Conservation (phyloP, 2,888 invertebrate species). For the Hirudinaria manillensis region DNA sequence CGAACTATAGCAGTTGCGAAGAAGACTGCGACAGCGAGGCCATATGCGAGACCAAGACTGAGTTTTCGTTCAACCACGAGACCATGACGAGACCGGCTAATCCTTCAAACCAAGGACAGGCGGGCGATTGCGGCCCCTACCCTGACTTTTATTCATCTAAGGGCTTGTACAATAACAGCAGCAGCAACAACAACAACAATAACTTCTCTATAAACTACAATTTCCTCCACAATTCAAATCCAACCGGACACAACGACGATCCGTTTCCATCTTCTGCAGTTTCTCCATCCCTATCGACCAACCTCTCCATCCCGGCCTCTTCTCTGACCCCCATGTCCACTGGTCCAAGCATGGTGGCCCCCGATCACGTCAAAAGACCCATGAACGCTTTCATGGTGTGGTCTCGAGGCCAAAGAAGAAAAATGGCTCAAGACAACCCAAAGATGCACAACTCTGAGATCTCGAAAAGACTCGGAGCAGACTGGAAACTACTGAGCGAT, state of each 20-base stretch:
- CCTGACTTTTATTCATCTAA: background rate
- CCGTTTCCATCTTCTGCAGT: background rate
- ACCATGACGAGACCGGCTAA: too few relatives aligned
- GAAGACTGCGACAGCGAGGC: background rate
- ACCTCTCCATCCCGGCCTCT: background rate
- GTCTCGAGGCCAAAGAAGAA: slow-evolving; percentile 91
- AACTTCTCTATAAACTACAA: too few relatives aligned
- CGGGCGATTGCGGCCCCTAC: background rate
- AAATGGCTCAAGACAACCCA: slow-evolving; percentile 97
- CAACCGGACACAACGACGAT: background rate
- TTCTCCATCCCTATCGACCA: background rate
- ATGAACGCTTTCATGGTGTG: slow-evolving; percentile 99
- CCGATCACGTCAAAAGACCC: slow-evolving; percentile 74
- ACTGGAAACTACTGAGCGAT: slow-evolving; percentile 93
- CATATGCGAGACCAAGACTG: background rate
- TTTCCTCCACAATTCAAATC: background rate
- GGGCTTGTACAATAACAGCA: background rate
- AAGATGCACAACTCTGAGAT: slow-evolving; percentile 99
- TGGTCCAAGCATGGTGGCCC: slow-evolving; percentile 59
- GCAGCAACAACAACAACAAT: slow-evolving; percentile 7
- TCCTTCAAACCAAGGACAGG: background rate
- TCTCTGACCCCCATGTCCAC: background rate
- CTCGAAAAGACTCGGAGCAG: slow-evolving; percentile 88
- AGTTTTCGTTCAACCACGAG: background rate
- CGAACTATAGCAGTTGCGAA: background rate